Conservation (phyloP, 1,140 invertebrate species). For the Sinella curviseta region DNA sequence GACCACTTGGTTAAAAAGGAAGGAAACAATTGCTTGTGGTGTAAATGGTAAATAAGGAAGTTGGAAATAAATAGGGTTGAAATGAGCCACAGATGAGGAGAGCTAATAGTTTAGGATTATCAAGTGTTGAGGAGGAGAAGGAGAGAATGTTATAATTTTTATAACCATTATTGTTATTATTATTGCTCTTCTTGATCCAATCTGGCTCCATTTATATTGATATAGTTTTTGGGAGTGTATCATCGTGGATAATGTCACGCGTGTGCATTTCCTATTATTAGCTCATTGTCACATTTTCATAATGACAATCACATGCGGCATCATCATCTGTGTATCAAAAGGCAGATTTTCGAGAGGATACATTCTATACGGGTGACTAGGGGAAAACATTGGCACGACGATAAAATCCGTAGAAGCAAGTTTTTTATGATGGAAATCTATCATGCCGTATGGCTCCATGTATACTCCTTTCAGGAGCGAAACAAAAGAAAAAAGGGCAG, state of each 20-base stretch:
- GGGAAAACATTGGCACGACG: too few relatives aligned
- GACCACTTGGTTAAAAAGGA: too few relatives aligned
- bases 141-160: constrained; percentile 16
- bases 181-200: constrained; percentile 24
- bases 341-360: too few relatives aligned
- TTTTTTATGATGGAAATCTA: neutral
- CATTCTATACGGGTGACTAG: too few relatives aligned
- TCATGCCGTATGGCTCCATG: neutral
- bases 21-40: too few relatives aligned
- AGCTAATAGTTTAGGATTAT: neutral
- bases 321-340: neutral
- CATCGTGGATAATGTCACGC: neutral
- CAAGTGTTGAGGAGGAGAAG: neutral
- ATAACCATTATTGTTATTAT: too few relatives aligned
- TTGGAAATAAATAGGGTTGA: neutral
- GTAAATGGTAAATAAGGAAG: constrained; percentile 18
- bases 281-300: neutral
- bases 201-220: constrained; percentile 6
- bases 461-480: too few relatives aligned
- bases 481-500: neutral
- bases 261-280: neutral
- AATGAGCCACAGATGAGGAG: neutral
- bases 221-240: too few relatives aligned
- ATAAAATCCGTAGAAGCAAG: neutral
- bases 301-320: neutral